Percentiles rank a stretch among this genome's conserved stretches.
phyloP scores from a whole-genome alignment of 1,140 invertebrate genomes.

The Lordiphosa stackelbergi region DNA sequence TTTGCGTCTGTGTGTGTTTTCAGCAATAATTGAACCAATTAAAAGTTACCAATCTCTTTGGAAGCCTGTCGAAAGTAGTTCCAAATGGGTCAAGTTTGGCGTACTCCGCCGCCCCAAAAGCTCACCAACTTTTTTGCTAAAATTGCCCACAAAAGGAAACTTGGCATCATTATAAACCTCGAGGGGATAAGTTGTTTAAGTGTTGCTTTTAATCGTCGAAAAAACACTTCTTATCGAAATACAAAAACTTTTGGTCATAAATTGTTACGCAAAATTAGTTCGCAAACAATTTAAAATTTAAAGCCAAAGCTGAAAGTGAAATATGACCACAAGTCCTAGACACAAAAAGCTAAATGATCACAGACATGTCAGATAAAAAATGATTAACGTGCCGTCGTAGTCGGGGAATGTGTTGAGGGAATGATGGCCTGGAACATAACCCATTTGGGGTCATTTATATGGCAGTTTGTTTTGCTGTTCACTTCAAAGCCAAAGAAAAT shows the following conservation, averaged over 20 bases:
- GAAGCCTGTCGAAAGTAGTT: slow-evolving; percentile 23
- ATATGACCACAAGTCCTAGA: slow-evolving; percentile 41
- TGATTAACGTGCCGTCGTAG: slow-evolving; percentile 56
- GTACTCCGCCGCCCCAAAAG: background rate
- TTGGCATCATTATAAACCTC: slow-evolving; percentile 26
- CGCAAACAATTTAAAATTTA: slow-evolving; percentile 38
- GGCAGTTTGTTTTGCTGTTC: slow-evolving; percentile 7
- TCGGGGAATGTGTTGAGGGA: slow-evolving; percentile 4
- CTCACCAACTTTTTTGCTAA: slow-evolving; percentile 12
- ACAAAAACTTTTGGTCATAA: slow-evolving; percentile 57
- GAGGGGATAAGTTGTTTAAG: slow-evolving; percentile 32
- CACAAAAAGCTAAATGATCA: slow-evolving; percentile 72
- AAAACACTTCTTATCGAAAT: slow-evolving; percentile 50
- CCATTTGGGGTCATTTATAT: slow-evolving; percentile 58
- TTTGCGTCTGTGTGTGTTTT: background rate
- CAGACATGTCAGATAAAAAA: slow-evolving; percentile 72
- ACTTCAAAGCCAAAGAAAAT: slow-evolving; percentile 1
- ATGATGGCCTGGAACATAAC: slow-evolving; percentile 1
- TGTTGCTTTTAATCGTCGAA: slow-evolving; percentile 58
- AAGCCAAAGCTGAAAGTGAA: slow-evolving; percentile 54
- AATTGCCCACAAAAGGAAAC: slow-evolving; percentile 35
- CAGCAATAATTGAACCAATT: slow-evolving; percentile 38
- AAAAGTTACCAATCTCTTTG: slow-evolving; percentile 39
- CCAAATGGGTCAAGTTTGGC: slow-evolving; percentile 28
- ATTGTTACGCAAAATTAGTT: slow-evolving; percentile 61